Evolutionary conservation across 2,797 vertebrate genomes (phyloP), one percentile per base, ranked within the genome.

Genomic region (Geotrypetes seraphini): DNA sequence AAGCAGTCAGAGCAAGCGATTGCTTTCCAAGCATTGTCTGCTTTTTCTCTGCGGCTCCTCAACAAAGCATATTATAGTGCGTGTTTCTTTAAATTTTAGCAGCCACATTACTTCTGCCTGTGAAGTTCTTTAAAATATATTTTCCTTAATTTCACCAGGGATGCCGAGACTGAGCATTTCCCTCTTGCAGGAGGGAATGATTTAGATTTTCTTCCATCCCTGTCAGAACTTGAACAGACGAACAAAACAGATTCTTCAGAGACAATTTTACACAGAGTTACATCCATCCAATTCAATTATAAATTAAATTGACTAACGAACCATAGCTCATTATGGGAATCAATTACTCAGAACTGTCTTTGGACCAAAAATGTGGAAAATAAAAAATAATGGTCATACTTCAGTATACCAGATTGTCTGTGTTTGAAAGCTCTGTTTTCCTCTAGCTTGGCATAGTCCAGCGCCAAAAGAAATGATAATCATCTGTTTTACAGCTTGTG

Each of bases 281-380:
- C 83, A 88, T 84, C 85, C 81, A 88, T 88, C 84, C 77, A 79
- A 88, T 88, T 89, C 84, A 89, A 88, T 86, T 89, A 88, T 85
- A 85, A 89, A 89, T 88, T 89, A 89, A 84, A 85, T 83, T 88
- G 84, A 85, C 83, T 89, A 89, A 88, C 79, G 83, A 89, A 89
- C 84, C 86, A 78, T 89, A 82, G 85, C 85, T 88, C 84, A 88
- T 89, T 89, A 88, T 86, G 83, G 75, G 83, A 88, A 84, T 86
- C 83, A 88, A 88, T 87, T 87, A 86, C 85, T 86, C 83, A 86
- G 78, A 88, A 85, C 81, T 86, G 79, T 86, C 81, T 82, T 85
- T 86, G 72, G 71, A 83, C 78, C 73, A 83, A 86, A 88, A 86
- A 81, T 74, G 78, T 84, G 76, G 77, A 85, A 86, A 87, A 86